Evolutionary conservation across 2,888 invertebrate species (phyloP).

Genomic region (Ceramica pisi): DNA sequence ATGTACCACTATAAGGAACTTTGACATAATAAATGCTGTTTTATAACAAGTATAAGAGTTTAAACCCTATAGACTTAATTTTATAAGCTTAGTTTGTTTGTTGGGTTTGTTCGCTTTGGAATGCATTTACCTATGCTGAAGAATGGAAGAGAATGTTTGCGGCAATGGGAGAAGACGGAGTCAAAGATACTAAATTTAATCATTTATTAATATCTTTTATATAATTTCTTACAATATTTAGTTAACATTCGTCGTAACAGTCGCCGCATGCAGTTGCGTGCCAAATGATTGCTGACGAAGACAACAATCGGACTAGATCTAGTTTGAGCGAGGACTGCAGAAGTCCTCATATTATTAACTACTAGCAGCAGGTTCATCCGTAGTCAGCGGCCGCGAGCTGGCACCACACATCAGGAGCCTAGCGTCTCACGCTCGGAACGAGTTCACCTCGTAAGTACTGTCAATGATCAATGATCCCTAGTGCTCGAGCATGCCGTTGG

Average conservation of each 20-base stretch:
- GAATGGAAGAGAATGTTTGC: too few species aligned
- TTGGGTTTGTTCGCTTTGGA: too few species aligned
- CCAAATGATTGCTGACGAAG: not conserved
- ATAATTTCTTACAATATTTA: not conserved
- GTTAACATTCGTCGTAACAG: slow-evolving; percentile 3
- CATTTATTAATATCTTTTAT: too few species aligned
- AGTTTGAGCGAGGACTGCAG: not conserved
- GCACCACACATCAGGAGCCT: not conserved
- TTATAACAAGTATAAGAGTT: too few species aligned
- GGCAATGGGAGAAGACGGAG: too few species aligned
- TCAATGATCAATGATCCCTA: not conserved
- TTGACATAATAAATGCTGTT: too few species aligned
- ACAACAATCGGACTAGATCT: not conserved
- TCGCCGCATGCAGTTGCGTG: not conserved
- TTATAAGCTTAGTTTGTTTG: too few species aligned
- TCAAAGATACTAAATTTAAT: too few species aligned
- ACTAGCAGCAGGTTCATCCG: not conserved
- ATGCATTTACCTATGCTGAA: too few species aligned
- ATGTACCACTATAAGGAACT: too few species aligned
- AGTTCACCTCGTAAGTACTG: not conserved
- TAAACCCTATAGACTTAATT: too few species aligned
- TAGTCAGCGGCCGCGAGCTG: too few species aligned
- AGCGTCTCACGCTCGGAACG: not conserved
- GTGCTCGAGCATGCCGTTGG: slow-evolving; percentile 25
- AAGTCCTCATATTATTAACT: not conserved